These are phyloP conservation scores for Pseudochirops corinnae DNA, from an alignment of 2,797 vertebrate genomes.

Conservation along the genomic window DNA sequence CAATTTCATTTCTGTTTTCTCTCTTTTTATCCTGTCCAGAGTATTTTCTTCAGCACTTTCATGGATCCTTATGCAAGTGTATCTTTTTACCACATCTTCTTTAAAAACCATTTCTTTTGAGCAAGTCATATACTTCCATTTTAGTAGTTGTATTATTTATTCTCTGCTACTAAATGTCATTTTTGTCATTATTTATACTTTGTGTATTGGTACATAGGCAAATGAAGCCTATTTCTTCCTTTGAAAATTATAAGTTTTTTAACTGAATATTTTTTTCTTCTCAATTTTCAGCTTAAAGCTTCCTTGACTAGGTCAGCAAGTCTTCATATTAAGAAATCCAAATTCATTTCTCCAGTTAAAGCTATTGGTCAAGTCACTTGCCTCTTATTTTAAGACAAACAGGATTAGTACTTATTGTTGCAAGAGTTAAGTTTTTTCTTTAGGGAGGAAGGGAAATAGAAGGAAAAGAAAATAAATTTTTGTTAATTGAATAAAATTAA, in stretches of 20 bases:
- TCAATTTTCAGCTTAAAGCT: neutral
- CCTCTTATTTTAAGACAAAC: neutral
- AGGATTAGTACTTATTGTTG: neutral
- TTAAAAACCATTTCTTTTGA: neutral
- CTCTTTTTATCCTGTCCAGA: neutral
- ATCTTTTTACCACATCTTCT: neutral
- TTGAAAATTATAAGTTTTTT: neutral
- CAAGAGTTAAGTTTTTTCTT: neutral
- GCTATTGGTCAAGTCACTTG: neutral
- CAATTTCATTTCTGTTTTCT: neutral
- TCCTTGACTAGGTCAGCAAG: neutral
- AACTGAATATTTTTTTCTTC: neutral
- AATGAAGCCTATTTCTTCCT: neutral
- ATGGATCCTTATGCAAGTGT: neutral
- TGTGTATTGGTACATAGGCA: neutral
- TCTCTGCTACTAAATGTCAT: neutral
- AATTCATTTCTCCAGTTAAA: neutral
- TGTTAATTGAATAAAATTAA: neutral
- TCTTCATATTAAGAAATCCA: neutral
- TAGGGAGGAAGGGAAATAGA: neutral
- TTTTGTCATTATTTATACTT: neutral
- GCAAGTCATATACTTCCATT: neutral
- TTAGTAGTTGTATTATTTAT: neutral
- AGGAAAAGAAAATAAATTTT: neutral
- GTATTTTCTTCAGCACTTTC: neutral